Percentiles rank a stretch among this genome's conserved stretches.
These are phyloP conservation scores for Watsonalla cultraria DNA, from an alignment of 2,888 invertebrate species.

Conservation along the genomic window DNA sequence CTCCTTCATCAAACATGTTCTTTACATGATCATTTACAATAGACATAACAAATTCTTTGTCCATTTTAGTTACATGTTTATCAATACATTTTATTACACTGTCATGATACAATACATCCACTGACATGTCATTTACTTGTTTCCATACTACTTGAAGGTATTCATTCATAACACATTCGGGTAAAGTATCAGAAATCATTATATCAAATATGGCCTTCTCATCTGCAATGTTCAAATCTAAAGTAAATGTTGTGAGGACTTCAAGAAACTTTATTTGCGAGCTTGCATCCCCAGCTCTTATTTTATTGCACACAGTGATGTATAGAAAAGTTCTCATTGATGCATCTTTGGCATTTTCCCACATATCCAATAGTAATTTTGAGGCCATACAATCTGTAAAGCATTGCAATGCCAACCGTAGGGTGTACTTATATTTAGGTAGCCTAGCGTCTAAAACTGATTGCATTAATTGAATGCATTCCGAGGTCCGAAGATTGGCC, in stretches of 20 bases:
- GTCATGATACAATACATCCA: too few species aligned
- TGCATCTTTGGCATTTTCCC: slow-evolving; percentile 39
- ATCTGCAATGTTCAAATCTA: neutral
- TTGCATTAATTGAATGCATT: slow-evolving; percentile 29
- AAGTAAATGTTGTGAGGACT: neutral
- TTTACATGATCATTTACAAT: too few species aligned
- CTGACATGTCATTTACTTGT: too few species aligned
- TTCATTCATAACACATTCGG: neutral
- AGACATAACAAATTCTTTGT: too few species aligned
- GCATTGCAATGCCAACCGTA: slow-evolving; percentile 37
- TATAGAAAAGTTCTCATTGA: slow-evolving; percentile 35
- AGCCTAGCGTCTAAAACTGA: slow-evolving; percentile 32
- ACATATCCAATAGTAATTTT: slow-evolving; percentile 21
- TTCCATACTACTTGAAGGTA: neutral
- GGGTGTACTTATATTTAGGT: slow-evolving; percentile 41
- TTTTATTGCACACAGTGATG: slow-evolving; percentile 25
- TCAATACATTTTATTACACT: too few species aligned
- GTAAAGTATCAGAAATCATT: neutral
- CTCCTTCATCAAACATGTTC: too few species aligned
- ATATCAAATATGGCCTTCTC: neutral
- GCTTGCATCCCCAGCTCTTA: slow-evolving; percentile 2
- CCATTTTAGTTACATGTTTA: too few species aligned
- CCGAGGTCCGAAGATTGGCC: slow-evolving; percentile 26
- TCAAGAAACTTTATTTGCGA: neutral
- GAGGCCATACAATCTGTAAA: slow-evolving; percentile 26